Percentiles rank a stretch among this genome's conserved stretches.
phyloP scores from a whole-genome alignment of 2,888 invertebrate genomes.

The Ochlodes sylvanus region DNA sequence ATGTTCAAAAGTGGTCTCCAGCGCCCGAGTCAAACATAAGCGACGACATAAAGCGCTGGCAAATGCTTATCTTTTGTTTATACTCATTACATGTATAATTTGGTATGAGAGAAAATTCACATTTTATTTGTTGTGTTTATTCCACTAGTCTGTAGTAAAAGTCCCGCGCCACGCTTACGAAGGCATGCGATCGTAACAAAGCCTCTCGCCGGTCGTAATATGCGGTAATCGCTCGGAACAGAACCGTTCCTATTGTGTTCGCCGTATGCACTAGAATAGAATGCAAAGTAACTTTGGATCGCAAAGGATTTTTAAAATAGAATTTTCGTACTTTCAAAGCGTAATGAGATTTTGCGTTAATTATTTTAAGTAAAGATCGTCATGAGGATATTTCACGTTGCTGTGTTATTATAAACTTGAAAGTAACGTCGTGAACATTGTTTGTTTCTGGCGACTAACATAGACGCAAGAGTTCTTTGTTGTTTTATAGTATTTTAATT shows the following conservation, averaged over 20 bases:
- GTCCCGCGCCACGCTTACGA: neutral
- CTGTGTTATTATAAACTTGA: neutral
- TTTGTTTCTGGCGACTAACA: neutral
- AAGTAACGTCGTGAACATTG: neutral
- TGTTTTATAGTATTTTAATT: neutral
- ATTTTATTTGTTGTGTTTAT: neutral
- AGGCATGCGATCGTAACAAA: slow-evolving; percentile 1
- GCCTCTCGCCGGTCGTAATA: slow-evolving; percentile 16
- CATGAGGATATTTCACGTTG: neutral
- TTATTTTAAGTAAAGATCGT: slow-evolving; percentile 11
- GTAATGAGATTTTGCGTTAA: slow-evolving; percentile 8
- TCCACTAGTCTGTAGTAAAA: neutral
- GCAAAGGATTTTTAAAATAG: slow-evolving; percentile 4
- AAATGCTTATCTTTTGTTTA: too few species aligned
- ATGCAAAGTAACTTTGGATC: slow-evolving; percentile 3
- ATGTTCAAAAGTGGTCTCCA: too few species aligned
- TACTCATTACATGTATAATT: neutral
- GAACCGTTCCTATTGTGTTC: slow-evolving; percentile 8
- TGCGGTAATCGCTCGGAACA: slow-evolving; percentile 19
- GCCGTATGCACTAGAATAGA: slow-evolving; percentile 4
- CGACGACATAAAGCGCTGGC: too few species aligned
- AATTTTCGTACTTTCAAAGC: slow-evolving; percentile 10
- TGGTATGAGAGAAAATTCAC: neutral
- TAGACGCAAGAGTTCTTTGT: neutral
- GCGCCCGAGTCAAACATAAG: too few species aligned